These are phyloP conservation scores for Meiosimyza decipiens DNA, from an alignment of 2,888 invertebrate genomes.

Conservation along the genomic window DNA sequence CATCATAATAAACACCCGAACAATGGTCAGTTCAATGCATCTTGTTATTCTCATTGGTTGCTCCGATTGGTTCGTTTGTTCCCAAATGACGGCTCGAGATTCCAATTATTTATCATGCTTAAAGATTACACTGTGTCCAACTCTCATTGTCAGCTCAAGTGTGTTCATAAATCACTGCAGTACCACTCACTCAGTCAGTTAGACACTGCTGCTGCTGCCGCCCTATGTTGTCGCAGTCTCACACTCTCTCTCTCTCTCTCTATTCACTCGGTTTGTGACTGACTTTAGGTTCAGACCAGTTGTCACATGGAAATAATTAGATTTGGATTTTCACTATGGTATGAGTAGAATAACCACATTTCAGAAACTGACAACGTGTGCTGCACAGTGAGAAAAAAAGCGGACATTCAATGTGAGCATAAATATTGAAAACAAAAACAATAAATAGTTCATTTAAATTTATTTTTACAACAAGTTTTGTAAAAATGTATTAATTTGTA, in stretches of 20 bases:
- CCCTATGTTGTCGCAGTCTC: not conserved
- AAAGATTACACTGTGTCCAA: constrained; percentile 23
- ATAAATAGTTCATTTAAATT: too few species aligned
- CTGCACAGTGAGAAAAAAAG: too few species aligned
- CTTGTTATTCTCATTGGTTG: constrained; percentile 2
- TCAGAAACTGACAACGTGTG: constrained; percentile 21
- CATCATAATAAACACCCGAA: constrained; percentile 24
- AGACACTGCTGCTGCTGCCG: not conserved
- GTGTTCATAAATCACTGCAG: constrained; percentile 32
- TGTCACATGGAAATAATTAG: constrained; percentile 35
- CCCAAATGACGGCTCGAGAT: constrained; percentile 12
- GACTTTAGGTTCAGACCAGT: not conserved
- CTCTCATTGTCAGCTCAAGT: constrained; percentile 30
- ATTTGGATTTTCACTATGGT: constrained; percentile 14
- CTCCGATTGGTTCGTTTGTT: constrained; percentile 1
- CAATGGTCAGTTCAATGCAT: not conserved
- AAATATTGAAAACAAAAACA: too few species aligned
- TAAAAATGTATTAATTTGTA: too few species aligned
- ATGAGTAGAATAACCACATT: constrained; percentile 18
- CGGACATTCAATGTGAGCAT: too few species aligned
- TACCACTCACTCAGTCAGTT: not conserved
- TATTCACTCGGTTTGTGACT: not conserved
- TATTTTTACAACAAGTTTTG: too few species aligned
- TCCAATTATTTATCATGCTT: constrained; percentile 35
- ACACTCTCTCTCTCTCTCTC: not conserved